Evolutionary conservation across 2,797 vertebrate species (phyloP).

Genomic region (Vipera latastei): DNA sequence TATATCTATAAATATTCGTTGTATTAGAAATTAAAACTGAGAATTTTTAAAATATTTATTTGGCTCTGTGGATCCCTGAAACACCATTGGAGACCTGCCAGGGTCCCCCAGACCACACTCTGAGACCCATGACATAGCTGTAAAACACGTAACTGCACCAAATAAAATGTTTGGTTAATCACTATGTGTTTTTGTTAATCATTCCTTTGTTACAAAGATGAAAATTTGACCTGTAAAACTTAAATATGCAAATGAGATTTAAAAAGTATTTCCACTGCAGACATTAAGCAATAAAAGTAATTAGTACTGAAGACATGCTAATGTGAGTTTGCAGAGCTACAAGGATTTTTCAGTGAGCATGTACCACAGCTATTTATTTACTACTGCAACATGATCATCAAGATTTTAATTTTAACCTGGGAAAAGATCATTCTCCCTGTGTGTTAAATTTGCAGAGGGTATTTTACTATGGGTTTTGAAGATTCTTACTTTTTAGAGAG

Average conservation of each 20-base stretch:
- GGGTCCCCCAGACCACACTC: neutral
- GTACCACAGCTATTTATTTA: neutral
- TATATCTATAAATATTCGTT: neutral
- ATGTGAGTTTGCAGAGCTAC: neutral
- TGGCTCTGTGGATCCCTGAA: neutral
- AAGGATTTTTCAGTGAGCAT: neutral
- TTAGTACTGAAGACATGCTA: conserved; percentile 12
- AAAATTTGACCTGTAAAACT: conserved; percentile 13
- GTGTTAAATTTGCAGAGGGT: neutral
- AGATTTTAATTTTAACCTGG: conserved; percentile 1
- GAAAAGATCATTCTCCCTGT: neutral
- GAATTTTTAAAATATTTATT: neutral
- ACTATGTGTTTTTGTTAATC: neutral
- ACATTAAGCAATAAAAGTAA: conserved; percentile 19
- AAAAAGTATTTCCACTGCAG: conserved; percentile 11
- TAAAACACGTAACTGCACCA: conserved; percentile 13
- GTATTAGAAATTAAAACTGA: neutral
- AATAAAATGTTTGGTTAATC: conserved; percentile 14
- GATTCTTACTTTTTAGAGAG: neutral
- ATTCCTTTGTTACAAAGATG: neutral
- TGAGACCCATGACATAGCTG: neutral
- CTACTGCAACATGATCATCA: neutral
- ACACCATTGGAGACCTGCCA: neutral
- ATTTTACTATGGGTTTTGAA: neutral
- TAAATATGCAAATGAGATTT: conserved; percentile 22